A percentile compares a stretch with the other conserved stretches of the same genome.
Evolutionary conservation across 1,140 invertebrate species (phyloP).

Genomic region (Pantala flavescens): DNA sequence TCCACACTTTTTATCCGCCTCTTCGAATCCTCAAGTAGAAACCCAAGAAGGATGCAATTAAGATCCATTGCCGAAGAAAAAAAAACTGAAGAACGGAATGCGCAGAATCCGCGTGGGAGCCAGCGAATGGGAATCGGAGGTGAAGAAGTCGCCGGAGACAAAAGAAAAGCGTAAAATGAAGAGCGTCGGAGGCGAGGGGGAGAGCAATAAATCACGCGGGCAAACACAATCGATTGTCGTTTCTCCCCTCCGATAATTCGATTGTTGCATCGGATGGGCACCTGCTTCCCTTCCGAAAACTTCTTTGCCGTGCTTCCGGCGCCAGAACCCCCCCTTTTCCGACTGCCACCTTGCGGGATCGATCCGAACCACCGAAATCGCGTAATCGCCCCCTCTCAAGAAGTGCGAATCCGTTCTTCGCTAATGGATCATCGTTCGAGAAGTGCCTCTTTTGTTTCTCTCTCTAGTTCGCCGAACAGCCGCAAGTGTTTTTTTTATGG

Average conservation of each 20-base stretch:
- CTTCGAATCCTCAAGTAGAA: too few species aligned
- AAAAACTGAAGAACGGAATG: too few species aligned
- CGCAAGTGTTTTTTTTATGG: too few species aligned
- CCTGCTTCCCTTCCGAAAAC: neutral
- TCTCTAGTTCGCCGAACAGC: too few species aligned
- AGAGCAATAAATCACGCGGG: neutral
- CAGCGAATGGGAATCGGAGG: neutral
- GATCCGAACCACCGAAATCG: neutral
- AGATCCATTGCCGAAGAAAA: too few species aligned
- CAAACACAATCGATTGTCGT: slow-evolving; percentile 5
- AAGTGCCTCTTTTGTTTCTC: too few species aligned
- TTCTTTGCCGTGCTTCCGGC: neutral
- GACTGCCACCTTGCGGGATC: neutral
- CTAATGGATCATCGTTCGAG: too few species aligned
- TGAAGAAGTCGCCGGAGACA: neutral
- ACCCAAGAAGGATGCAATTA: too few species aligned
- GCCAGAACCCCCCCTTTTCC: neutral
- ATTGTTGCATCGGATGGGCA: neutral
- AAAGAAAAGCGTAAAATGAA: neutral
- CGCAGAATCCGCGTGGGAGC: too few species aligned
- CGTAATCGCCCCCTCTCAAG: neutral
- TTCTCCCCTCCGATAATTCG: neutral
- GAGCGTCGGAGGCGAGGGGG: neutral
- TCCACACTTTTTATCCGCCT: too few species aligned
- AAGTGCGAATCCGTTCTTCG: too few species aligned